Percentiles rank a stretch among this genome's conserved stretches.
These are phyloP conservation scores for Danaus plexippus DNA, from an alignment of 1,140 invertebrate genomes.

Conservation along the genomic window DNA sequence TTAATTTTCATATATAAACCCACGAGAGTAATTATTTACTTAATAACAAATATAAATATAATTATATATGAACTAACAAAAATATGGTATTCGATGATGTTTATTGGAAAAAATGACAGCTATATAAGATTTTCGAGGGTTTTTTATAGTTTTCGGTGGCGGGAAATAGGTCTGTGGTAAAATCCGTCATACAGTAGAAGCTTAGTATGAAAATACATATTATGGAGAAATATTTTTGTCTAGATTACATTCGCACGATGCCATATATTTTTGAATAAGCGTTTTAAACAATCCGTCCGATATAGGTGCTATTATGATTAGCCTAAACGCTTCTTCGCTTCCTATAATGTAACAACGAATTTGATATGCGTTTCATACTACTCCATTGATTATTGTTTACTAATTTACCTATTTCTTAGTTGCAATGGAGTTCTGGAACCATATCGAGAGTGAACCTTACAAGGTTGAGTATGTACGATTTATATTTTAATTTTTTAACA, in stretches of 20 bases:
- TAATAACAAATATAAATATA: no score
- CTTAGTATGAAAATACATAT: no score
- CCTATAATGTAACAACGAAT: conserved; percentile 51
- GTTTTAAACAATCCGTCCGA: conserved; percentile 13
- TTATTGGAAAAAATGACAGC: not conserved
- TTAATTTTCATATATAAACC: no score
- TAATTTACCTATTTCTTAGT: conserved; percentile 43
- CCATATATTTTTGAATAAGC: conserved; percentile 8
- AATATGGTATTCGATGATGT: no score
- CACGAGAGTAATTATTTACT: no score
- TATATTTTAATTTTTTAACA: conserved; percentile 43
- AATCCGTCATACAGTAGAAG: no score
- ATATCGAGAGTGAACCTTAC: conserved; percentile 33
- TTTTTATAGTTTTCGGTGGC: conserved; percentile 25
- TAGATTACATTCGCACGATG: conserved; percentile 10
- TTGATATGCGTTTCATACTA: conserved; percentile 66
- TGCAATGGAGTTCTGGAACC: conserved; percentile 68
- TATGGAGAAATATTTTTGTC: no score
- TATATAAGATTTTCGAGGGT: conserved; percentile 14
- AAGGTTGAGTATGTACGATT: conserved; percentile 38
- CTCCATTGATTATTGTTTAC: conserved; percentile 54
- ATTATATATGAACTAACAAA: no score
- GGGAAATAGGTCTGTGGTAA: conserved; percentile 13
- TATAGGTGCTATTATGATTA: conserved; percentile 27
- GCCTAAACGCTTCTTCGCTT: conserved; percentile 40